Evolutionary conservation across 2,797 vertebrate species (phyloP).

Genomic region (Borostomias antarcticus): DNA sequence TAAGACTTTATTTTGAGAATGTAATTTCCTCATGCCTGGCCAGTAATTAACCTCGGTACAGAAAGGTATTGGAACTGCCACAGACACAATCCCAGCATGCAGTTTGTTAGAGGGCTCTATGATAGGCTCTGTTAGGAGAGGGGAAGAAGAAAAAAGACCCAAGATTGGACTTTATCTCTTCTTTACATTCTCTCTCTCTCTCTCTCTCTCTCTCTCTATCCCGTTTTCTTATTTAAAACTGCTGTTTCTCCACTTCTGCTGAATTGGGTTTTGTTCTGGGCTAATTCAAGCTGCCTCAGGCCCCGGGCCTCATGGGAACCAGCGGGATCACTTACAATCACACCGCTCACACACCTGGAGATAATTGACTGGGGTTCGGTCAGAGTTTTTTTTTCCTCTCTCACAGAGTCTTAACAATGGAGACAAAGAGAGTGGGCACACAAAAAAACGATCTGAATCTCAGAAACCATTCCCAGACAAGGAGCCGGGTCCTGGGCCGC

Average conservation of each 20-base stretch:
- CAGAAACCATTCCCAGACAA: conserved; percentile 74
- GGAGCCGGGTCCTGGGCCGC: conserved; percentile 66
- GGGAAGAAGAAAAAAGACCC: conserved; percentile 55
- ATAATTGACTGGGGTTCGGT: conserved; percentile 82
- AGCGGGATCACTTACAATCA: conserved; percentile 79
- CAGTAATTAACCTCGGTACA: conserved; percentile 85
- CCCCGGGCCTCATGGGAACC: conserved; percentile 74
- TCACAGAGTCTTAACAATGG: conserved; percentile 74
- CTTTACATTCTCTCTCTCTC: conserved; percentile 73
- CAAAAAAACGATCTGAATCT: conserved; percentile 73
- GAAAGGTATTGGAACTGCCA: conserved; percentile 76
- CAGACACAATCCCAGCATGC: conserved; percentile 74
- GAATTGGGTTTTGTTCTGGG: conserved; percentile 81
- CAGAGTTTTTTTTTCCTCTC: conserved; percentile 61
- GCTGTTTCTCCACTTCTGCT: conserved; percentile 81
- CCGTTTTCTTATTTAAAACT: conserved; percentile 81
- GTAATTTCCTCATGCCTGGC: conserved; percentile 83
- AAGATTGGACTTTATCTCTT: conserved; percentile 78
- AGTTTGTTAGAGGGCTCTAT: conserved; percentile 78
- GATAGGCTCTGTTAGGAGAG: conserved; percentile 68
- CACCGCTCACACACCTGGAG: conserved; percentile 81
- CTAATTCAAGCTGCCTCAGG: conserved; percentile 77
- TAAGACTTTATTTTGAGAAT: conserved; percentile 84
- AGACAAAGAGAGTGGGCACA: conserved; percentile 73
- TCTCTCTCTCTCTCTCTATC: conserved; percentile 69